Conservation (phyloP, 2,113 vertebrate species). For the Ranitomeya variabilis region DNA sequence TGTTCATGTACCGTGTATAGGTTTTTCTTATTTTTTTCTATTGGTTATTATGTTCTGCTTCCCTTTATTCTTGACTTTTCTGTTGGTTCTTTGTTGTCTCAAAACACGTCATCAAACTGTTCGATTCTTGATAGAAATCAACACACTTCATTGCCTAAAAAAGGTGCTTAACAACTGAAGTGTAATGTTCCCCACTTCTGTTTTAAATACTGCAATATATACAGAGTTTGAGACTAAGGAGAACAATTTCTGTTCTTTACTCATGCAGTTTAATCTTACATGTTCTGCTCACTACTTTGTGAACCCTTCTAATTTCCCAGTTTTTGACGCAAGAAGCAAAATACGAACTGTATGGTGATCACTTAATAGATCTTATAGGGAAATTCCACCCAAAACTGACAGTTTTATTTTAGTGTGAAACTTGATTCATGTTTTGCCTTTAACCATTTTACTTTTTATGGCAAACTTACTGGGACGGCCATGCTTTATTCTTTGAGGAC, state of each 20-base stretch:
- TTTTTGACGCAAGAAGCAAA: not conserved
- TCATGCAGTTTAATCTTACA: not conserved
- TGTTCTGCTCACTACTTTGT: not conserved
- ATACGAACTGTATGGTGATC: not conserved
- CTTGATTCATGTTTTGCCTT: not conserved
- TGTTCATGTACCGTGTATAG: constrained; percentile 49
- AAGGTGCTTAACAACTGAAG: not conserved
- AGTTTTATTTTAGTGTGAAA: not conserved
- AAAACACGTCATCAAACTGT: constrained; percentile 12
- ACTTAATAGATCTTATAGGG: not conserved
- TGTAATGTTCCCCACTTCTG: not conserved
- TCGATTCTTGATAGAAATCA: not conserved
- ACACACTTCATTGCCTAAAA: not conserved
- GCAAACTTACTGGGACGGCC: too few species aligned
- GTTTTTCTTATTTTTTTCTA: constrained; percentile 16
- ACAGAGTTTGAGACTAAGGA: not conserved
- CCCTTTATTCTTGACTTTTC: constrained; percentile 37
- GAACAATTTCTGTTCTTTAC: not conserved
- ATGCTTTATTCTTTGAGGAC: too few species aligned
- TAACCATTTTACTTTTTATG: too few species aligned
- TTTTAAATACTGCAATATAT: not conserved
- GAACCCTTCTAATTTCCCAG: not conserved
- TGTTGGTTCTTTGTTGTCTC: not conserved
- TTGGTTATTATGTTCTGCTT: not conserved
- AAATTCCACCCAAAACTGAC: not conserved